Percentiles rank a stretch among this genome's conserved stretches.
Evolutionary conservation across 2,113 vertebrate genomes (phyloP).

Genomic region (Orientallactaga bullata): DNA sequence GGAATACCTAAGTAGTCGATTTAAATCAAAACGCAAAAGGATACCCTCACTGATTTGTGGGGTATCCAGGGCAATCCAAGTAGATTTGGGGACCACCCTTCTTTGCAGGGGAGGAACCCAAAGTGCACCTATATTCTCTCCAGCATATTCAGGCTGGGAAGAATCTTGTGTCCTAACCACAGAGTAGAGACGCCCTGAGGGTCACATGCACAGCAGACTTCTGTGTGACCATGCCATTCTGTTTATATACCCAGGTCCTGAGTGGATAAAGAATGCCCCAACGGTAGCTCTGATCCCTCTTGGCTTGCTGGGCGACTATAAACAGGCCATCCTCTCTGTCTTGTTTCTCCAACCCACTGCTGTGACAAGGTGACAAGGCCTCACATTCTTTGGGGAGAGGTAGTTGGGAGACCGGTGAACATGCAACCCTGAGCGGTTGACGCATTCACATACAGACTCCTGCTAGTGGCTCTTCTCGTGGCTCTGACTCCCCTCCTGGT

Average conservation of each 20-base stretch:
- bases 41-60: not conserved
- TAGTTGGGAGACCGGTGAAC: conserved; percentile 50
- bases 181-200: not conserved
- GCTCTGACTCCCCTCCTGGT: not conserved
- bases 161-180: not conserved
- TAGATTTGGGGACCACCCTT: conserved; percentile 1
- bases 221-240: not conserved
- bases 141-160: not conserved
- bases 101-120: not conserved
- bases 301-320: not conserved
- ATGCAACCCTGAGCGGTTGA: not conserved
- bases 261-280: not conserved
- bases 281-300: not conserved
- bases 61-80: not conserved
- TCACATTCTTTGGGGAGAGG: conserved; percentile 66
- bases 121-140: not conserved
- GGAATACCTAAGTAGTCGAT: conserved; percentile 1
- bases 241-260: not conserved
- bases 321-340: not conserved
- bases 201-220: not conserved
- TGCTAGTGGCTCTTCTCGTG: not conserved
- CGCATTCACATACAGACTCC: not conserved
- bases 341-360: not conserved
- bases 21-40: conserved; percentile 48
- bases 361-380: not conserved